Base-by-base conservation (phyloP, 92 coral and sea anemone species). In the Epizoanthus fatuus region DNA sequence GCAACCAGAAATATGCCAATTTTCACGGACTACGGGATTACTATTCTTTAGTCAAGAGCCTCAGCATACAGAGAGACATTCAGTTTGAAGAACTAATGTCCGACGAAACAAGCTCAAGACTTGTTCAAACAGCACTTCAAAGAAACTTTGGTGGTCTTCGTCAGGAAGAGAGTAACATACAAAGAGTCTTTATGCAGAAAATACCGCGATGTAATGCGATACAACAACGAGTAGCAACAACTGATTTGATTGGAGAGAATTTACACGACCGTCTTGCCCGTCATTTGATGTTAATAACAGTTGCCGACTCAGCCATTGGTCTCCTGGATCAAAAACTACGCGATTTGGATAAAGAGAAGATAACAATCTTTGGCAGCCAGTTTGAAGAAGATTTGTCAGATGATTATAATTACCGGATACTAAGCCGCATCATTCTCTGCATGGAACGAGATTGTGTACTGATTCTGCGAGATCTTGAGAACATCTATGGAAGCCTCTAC, bases 11-110 rank as follows among this genome's bases (percentile, higher is more conserved):
- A 38, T 91, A 90, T 74, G 92, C 93, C 5, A 95, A 97, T 71
- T 97, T 97, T 58, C 99, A 97, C 35, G 99, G 99, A 11, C 99
- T 97, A 13, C 98, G 99, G 11, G 99, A 97, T 86, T 97, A 95
- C 85, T 97, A 97, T 79, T 95, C 97, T 32, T 83, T 97, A 54
- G 92, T 97, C 74, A 97, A 97, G 56, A 92, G 99, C 74, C 85
- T 97, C n/a, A 93, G 95, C 75, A 69, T n/a, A 2, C 68, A 85
- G 35, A 59, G 25, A 52, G 60, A 54, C 64, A 35, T n/a, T 19
- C 32, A 42, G 19, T 60, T 62, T 77, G 82, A 77, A 7, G 82
- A 60, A 13, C 62, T 76, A 2, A 10, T 59, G 40, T 19, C 86
- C 11, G 91, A 79, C 0, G 89, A 90, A 54, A 89, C 81, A 66